These are phyloP conservation scores for Intellagama lesueurii DNA, from an alignment of 2,797 vertebrate genomes.

Conservation along the genomic window DNA sequence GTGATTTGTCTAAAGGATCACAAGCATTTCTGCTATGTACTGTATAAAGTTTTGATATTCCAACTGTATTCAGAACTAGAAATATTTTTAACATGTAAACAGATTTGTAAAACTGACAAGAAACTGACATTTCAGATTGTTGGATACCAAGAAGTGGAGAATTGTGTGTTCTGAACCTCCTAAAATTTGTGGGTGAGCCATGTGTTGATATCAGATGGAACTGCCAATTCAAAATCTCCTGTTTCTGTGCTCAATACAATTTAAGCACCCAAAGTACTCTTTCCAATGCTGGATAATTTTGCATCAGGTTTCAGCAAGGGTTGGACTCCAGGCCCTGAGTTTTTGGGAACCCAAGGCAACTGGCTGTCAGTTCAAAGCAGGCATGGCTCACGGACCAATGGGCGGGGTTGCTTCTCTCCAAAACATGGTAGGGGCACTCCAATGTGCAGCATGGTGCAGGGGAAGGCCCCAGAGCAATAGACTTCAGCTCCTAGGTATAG, in stretches of 20 bases:
- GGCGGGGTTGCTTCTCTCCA: too few relatives aligned
- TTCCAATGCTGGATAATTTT: background rate
- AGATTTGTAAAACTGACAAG: background rate
- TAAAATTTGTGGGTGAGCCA: background rate
- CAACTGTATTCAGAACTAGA: background rate
- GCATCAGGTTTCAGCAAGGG: background rate
- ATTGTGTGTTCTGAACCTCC: background rate
- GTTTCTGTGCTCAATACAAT: background rate
- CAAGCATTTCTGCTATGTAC: background rate
- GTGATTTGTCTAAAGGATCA: background rate
- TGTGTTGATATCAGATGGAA: background rate
- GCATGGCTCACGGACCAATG: too few relatives aligned
- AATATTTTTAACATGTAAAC: background rate
- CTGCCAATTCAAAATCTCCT: background rate
- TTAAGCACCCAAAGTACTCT: background rate
- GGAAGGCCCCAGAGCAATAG: background rate
- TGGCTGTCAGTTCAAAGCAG: background rate
- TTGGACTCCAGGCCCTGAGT: background rate
- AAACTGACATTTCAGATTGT: background rate
- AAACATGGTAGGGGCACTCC: too few relatives aligned
- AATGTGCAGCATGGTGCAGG: background rate
- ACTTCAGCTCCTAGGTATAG: too few relatives aligned
- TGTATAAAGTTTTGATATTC: background rate
- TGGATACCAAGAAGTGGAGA: background rate
- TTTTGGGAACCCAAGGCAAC: background rate